phyloP scores from a whole-genome alignment of 2,888 invertebrate genomes.

The Galeruca laticollis region DNA sequence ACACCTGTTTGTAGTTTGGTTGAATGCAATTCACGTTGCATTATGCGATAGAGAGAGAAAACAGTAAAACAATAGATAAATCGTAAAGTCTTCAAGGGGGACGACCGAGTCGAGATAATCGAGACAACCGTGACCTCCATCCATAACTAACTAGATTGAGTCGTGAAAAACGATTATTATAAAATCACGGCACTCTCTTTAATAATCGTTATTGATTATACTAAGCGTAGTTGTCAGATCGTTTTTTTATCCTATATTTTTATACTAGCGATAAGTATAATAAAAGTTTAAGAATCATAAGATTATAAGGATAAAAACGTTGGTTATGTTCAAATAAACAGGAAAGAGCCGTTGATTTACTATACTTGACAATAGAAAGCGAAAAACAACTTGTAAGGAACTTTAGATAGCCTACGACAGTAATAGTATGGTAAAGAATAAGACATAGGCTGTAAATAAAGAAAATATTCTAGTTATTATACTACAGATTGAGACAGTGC shows the following conservation, averaged over 20 bases:
- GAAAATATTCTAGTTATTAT: no score
- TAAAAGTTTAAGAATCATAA: no score
- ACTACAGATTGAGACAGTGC: no score
- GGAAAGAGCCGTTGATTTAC: no score
- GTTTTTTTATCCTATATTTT: not conserved
- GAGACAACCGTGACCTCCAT: conserved; percentile 53
- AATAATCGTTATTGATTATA: conserved; percentile 33
- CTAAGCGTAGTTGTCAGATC: conserved; percentile 35
- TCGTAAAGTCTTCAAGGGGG: conserved; percentile 36
- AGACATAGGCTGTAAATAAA: no score
- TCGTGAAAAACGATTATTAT: conserved; percentile 62
- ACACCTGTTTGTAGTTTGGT: conserved; percentile 45
- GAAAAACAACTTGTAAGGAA: no score
- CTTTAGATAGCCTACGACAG: no score
- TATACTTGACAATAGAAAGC: no score
- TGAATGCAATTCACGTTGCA: conserved; percentile 49
- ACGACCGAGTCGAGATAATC: conserved; percentile 42
- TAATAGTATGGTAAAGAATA: no score
- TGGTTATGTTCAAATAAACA: no score
- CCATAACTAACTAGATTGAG: conserved; percentile 56
- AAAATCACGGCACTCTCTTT: conserved; percentile 59
- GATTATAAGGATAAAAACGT: no score
- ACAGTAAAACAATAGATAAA: conserved; percentile 45
- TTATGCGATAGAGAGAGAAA: conserved; percentile 12
- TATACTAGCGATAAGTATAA: no score